phyloP scores from a whole-genome alignment of 2,888 invertebrate species.

The Pheosia tremula region DNA sequence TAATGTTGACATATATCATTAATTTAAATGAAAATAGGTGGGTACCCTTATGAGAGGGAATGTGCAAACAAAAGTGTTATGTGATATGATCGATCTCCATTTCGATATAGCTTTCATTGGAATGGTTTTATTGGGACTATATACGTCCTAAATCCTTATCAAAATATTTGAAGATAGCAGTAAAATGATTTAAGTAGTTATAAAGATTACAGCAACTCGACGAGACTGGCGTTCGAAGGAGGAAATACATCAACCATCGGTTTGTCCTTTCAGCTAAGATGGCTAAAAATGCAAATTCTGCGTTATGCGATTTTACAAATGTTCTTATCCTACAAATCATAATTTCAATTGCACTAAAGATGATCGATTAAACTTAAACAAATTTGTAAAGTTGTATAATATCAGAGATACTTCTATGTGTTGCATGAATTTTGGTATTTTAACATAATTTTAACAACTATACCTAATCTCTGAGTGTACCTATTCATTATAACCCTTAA shows the following conservation, averaged over 20 bases:
- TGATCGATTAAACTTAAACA: not conserved
- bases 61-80: too few species aligned
- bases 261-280: not conserved
- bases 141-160: not conserved
- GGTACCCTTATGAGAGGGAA: too few species aligned
- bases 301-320: not conserved
- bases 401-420: not conserved
- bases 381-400: not conserved
- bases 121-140: too few species aligned
- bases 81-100: too few species aligned
- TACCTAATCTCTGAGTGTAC: not conserved
- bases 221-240: not conserved
- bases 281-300: not conserved
- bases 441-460: not conserved
- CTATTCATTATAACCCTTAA: conserved; percentile 3
- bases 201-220: not conserved
- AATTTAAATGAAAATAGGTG: too few species aligned
- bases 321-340: not conserved
- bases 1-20: too few species aligned
- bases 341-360: too few species aligned
- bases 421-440: conserved; percentile 16
- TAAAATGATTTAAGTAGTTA: not conserved
- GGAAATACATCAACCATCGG: not conserved
- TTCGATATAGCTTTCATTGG: too few species aligned
- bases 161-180: not conserved